Conservation (phyloP, 37 sponge, comb jelly and placozoan species). For the Diacarnus erythraeanus region DNA sequence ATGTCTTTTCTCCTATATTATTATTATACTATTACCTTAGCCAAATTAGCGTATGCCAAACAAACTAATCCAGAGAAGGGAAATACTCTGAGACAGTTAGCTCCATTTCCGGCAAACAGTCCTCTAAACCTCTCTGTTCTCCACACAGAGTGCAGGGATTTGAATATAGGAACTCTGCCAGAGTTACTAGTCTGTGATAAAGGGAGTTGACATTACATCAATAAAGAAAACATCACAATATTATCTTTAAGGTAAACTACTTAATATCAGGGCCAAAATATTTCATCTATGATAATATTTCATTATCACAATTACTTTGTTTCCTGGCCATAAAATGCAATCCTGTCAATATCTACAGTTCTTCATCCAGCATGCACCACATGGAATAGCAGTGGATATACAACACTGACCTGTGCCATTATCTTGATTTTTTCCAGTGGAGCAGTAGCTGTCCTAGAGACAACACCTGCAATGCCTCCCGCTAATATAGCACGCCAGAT, state of each 20-base stretch:
- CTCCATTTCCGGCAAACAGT: conserved; percentile 74
- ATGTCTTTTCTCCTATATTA: too few species aligned
- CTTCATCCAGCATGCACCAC: not conserved
- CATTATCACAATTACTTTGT: too few species aligned
- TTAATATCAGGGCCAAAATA: too few species aligned
- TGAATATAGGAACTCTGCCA: not conserved
- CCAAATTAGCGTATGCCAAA: conserved; percentile 65
- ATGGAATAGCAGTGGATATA: not conserved
- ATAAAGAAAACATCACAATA: too few species aligned
- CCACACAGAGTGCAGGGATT: conserved; percentile 17
- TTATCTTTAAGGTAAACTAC: too few species aligned
- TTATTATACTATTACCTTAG: conserved; percentile 50
- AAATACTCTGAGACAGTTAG: conserved; percentile 70
- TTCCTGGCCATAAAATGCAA: too few species aligned
- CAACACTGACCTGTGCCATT: conserved; percentile 51
- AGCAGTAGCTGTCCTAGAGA: conserved; percentile 69
- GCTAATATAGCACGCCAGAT: conserved; percentile 63
- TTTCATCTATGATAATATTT: too few species aligned
- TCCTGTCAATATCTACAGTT: not conserved
- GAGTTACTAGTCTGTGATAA: conserved; percentile 1
- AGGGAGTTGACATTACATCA: not conserved
- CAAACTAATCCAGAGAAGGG: conserved; percentile 71
- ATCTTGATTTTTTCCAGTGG: conserved; percentile 74
- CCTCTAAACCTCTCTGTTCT: conserved; percentile 33
- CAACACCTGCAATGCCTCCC: conserved; percentile 73